Conservation (phyloP, 2,888 invertebrate species). For the Himalopsyche tibetana region DNA sequence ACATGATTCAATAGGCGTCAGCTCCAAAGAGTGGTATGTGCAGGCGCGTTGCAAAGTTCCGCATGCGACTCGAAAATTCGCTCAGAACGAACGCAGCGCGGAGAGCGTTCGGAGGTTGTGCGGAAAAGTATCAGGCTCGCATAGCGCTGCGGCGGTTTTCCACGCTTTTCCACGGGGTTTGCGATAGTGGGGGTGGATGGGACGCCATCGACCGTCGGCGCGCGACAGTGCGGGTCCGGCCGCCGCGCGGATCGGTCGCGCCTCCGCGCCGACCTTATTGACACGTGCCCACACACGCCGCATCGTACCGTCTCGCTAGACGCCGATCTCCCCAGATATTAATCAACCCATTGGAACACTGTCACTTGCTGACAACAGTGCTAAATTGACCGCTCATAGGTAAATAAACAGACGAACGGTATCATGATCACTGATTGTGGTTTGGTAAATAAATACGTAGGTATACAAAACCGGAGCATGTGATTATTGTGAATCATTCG, state of each 20-base stretch:
- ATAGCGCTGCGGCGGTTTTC: constrained; percentile 33
- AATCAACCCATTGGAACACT: not conserved
- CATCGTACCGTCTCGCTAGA: constrained; percentile 23
- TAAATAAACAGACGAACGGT: not conserved
- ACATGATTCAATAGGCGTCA: not conserved
- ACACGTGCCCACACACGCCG: constrained; percentile 20
- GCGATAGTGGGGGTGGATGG: constrained; percentile 48
- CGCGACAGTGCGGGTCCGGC: constrained; percentile 64
- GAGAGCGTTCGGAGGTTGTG: constrained; percentile 37
- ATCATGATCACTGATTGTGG: not conserved
- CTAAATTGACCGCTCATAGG: constrained; percentile 7
- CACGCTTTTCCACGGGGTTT: constrained; percentile 30
- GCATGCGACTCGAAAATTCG: not conserved
- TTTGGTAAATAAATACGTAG: not conserved
- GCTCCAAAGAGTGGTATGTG: not conserved
- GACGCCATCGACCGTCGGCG: constrained; percentile 59
- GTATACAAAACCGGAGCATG: not conserved
- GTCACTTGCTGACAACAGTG: constrained; percentile 12
- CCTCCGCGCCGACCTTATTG: constrained; percentile 48
- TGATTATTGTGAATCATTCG: not conserved
- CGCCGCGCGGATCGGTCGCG: constrained; percentile 60
- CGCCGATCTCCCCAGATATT: constrained; percentile 24
- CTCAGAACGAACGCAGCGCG: constrained; percentile 10
- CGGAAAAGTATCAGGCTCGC: constrained; percentile 22
- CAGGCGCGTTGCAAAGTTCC: not conserved